Conservation (phyloP, 1,140 invertebrate genomes). For the Zaprionus capensis region DNA sequence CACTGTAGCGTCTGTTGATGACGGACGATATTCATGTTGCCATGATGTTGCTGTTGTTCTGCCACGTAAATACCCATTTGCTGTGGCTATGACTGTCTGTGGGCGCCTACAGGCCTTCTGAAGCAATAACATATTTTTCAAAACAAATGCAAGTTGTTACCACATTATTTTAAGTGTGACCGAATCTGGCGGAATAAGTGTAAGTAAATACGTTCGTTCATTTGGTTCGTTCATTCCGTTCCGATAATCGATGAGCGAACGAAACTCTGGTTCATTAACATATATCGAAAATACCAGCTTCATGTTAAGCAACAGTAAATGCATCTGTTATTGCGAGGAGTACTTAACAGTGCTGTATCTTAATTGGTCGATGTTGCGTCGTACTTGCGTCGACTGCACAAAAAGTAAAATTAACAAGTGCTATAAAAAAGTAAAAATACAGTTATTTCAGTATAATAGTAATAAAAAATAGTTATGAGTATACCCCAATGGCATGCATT, state of each 20-base stretch:
- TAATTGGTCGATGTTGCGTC: slow-evolving; percentile 55
- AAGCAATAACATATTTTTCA: slow-evolving; percentile 40
- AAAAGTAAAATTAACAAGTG: slow-evolving; percentile 47
- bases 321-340: background rate
- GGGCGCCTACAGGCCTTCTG: slow-evolving; percentile 26
- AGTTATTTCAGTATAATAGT: slow-evolving; percentile 34
- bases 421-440: slow-evolving; percentile 39
- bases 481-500: slow-evolving; percentile 76
- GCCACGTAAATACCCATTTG: slow-evolving; percentile 17
- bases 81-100: slow-evolving; percentile 2
- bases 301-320: slow-evolving; percentile 30
- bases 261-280: background rate
- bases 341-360: slow-evolving; percentile 44
- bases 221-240: background rate
- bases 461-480: slow-evolving; percentile 69
- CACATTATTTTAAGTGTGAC: slow-evolving; percentile 18
- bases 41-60: background rate
- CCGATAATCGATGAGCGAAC: background rate
- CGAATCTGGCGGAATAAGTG: background rate
- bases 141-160: slow-evolving; percentile 31
- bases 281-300: slow-evolving; percentile 29
- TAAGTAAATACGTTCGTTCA: background rate
- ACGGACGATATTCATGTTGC: slow-evolving; percentile 41
- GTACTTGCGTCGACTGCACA: slow-evolving; percentile 36
- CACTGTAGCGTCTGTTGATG: slow-evolving; percentile 55